Base-by-base conservation (phyloP, 2,797 vertebrate species). In the Centropyge bicolor region DNA sequence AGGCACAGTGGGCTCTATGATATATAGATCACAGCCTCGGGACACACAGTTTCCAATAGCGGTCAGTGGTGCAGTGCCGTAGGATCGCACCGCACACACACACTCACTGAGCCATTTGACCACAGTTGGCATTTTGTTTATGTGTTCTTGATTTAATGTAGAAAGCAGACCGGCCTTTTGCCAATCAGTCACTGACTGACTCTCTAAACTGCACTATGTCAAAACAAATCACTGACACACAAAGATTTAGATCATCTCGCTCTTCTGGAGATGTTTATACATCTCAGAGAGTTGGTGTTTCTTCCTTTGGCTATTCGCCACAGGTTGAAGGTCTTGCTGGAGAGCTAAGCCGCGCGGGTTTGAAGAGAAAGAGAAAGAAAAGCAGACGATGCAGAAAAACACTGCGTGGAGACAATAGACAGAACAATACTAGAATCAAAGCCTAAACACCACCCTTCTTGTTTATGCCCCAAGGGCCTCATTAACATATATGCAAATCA, bases 1-100 rank as follows among this genome's bases (percentile, higher is more conserved):
- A 70, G 62, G 35, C 79, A 68, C 56, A 78, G 36, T 46, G 61
- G 76, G 68, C 79, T 78, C 48, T 83, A 59, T 74, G 65, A 76
- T 78, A 73, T 91, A 86, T 89, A 70, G 93, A 94, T 93, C 86
- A 87, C 40, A 84, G 88, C 93, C 88, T 71, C 2, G 72, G 92
- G 93, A 76, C 55, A 84, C 64, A 57, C 52, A 70, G 61, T 81
- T 90, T 90, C 89, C 80, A 71, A 90, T 89, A 76, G 70, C 45
- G 68, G 78, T 78, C 77, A 82, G 67, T 76, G 55, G 71, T 78
- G 88, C 83, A 84, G 75, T 49, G 68, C 62, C 11, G 22, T 80
- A 45, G 43, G 51, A 70, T 71, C 48, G 57, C 31, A 35, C 49
- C 12, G 9, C 35, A 24, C 76, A 55, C 67, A 56, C 54, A 75